Percentiles rank a stretch among this genome's conserved stretches.
These are phyloP conservation scores for Enteromius unitaeniatus DNA, from an alignment of 2,797 vertebrate genomes.

Conservation along the genomic window DNA sequence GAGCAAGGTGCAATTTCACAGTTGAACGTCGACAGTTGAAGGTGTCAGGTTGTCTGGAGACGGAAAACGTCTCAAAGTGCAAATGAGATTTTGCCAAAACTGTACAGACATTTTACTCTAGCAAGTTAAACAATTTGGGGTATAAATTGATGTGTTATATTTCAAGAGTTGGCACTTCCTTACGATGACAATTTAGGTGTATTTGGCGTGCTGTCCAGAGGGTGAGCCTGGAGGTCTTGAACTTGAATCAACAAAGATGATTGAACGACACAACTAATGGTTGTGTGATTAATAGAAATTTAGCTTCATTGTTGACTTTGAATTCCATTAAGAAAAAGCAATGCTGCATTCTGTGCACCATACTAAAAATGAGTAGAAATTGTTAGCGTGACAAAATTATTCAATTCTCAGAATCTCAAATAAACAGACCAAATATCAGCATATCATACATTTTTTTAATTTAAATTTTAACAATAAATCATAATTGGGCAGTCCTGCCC, in stretches of 20 bases:
- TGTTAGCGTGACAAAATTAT: not conserved
- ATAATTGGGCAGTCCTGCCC: not conserved
- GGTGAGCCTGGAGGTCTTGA: too few species aligned
- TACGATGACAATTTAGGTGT: too few species aligned
- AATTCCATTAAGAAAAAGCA: not conserved
- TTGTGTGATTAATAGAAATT: not conserved
- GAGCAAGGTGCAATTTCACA: slow-evolving; percentile 35
- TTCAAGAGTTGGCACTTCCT: too few species aligned
- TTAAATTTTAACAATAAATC: not conserved
- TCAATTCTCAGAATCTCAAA: not conserved
- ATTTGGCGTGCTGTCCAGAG: too few species aligned
- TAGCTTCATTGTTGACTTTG: not conserved
- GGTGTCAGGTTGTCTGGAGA: not conserved
- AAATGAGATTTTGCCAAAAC: not conserved
- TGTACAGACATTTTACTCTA: not conserved
- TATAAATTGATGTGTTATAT: not conserved
- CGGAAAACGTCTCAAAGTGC: not conserved
- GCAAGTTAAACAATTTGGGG: not conserved
- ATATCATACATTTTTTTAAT: not conserved
- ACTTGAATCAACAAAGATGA: not conserved
- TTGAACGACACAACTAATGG: not conserved
- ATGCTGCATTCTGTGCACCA: not conserved
- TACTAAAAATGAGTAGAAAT: too few species aligned
- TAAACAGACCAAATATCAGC: not conserved
- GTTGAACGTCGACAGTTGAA: slow-evolving; percentile 14